Evolutionary conservation across 2,888 invertebrate species (phyloP), one percentile per base, ranked within the genome.

Genomic region (Epiblema foenella): DNA sequence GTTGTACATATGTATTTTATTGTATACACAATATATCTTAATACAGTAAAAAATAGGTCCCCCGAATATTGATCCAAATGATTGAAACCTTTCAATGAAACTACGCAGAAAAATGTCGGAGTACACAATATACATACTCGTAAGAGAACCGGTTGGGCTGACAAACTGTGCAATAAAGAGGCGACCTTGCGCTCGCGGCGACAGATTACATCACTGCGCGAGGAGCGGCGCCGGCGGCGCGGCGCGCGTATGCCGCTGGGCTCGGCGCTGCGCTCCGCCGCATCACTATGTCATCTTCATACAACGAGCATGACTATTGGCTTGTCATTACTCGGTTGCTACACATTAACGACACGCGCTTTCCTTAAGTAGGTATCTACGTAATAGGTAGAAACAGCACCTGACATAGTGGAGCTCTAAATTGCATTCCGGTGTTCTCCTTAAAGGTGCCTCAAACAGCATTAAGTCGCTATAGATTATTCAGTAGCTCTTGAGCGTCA

Each of bases 171-270:
- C 79, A 76, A 77, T 79, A 76, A 77, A 79, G 75, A 72, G 76
- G 69, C 83, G 84, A 83, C 84, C 84, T 84, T 84, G 84, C 77
- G 79, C 75, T 75, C 75, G 74, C 75, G 79, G 69, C 74, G 77
- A 75, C 76, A 72, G 75, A 75, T 82, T 83, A 83, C 83, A 81
- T 84, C 83, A 83, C 71, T 76, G 75, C 77, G 74, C 54, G 70
- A 67, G 71, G 71, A 60, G 71, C 67, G 76, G 76, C 78, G 77
- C 75, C 73, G 79, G 76, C 81, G 76, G 77, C 71, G 72, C 73
- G 81, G 79, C 77, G 76, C 77, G 78, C 75, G 57, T 65, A 72
- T 73, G 77, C 79, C 78, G 82, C 76, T 77, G 72, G 77, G 77
- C 68, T 75, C 73, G 70, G 69, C 56, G 56, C 76, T 42, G 69